Evolutionary conservation across 1,140 invertebrate genomes (phyloP).

Genomic region (Bicyclus anynana): DNA sequence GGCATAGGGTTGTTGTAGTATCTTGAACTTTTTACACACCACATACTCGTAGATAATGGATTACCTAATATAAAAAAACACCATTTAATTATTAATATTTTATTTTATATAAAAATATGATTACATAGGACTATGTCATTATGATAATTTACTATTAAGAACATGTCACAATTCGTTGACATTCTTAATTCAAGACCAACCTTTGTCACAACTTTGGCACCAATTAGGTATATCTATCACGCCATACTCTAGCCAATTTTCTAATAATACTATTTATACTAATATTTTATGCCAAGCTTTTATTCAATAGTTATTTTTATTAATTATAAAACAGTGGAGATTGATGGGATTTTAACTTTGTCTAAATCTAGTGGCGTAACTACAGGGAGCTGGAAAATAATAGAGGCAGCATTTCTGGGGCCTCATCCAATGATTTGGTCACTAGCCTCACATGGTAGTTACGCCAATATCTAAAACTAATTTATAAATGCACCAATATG

Average conservation of each 20-base stretch:
- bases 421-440: no score
- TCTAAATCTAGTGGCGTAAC: no score
- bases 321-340: slow-evolving; percentile 25
- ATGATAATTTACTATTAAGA: slow-evolving; percentile 29
- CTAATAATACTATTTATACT: slow-evolving; percentile 15
- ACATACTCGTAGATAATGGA: no score
- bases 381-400: no score
- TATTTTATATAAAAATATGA: slow-evolving; percentile 56
- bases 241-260: slow-evolving; percentile 18
- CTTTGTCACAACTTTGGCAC: slow-evolving; percentile 56
- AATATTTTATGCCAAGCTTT: slow-evolving; percentile 16
- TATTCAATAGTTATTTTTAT: slow-evolving; percentile 23
- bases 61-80: no score
- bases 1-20: no score
- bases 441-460: no score
- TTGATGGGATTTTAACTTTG: slow-evolving; percentile 20
- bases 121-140: slow-evolving; percentile 43
- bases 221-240: slow-evolving; percentile 37
- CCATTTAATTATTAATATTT: slow-evolving; percentile 16
- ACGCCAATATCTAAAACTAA: slow-evolving; percentile 28
- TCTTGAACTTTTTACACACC: no score
- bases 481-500: slow-evolving; percentile 55
- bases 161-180: slow-evolving; percentile 32
- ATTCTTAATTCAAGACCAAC: slow-evolving; percentile 29
- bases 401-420: no score